A percentile compares a stretch with the other conserved stretches of the same genome.
Evolutionary conservation across 1,140 invertebrate genomes (phyloP).

Genomic region (Bombus pascuorum): DNA sequence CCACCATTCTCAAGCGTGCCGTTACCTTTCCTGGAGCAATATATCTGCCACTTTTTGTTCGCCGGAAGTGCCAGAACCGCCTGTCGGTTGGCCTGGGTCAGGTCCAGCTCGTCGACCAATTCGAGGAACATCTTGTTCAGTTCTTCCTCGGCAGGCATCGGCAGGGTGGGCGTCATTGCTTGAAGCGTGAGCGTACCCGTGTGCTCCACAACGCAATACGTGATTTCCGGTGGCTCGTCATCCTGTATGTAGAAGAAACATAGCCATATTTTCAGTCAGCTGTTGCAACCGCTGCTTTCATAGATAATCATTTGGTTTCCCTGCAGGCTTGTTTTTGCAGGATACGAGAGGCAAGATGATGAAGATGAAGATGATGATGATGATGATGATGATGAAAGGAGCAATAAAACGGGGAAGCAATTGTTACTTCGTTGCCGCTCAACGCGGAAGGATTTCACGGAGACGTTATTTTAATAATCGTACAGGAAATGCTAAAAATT

Average conservation of each 20-base stretch:
- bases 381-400: neutral
- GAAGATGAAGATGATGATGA: neutral
- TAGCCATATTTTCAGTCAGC: neutral
- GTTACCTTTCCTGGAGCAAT: conserved; percentile 93
- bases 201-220: conserved; percentile 94
- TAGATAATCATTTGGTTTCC: neutral
- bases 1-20: conserved; percentile 83
- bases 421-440: neutral
- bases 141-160: conserved; percentile 96
- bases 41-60: conserved; percentile 99
- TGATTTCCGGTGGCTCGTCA: conserved; percentile 95
- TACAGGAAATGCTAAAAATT: neutral
- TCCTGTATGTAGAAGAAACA: conserved; percentile 84
- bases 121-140: conserved; percentile 96
- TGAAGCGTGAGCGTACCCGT: conserved; percentile 92
- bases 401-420: neutral
- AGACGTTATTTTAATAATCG: neutral
- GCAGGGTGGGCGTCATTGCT: conserved; percentile 92
- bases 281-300: neutral
- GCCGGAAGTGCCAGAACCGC: conserved; percentile 95
- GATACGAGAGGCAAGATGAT: neutral
- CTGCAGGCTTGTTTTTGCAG: conserved; percentile 7
- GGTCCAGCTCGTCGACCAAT: conserved; percentile 96
- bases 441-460: conserved; percentile 13
- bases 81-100: conserved; percentile 95